These are phyloP conservation scores for Oceanodroma leucorhoa DNA, from an alignment of 2,797 vertebrate genomes.

Conservation along the genomic window DNA sequence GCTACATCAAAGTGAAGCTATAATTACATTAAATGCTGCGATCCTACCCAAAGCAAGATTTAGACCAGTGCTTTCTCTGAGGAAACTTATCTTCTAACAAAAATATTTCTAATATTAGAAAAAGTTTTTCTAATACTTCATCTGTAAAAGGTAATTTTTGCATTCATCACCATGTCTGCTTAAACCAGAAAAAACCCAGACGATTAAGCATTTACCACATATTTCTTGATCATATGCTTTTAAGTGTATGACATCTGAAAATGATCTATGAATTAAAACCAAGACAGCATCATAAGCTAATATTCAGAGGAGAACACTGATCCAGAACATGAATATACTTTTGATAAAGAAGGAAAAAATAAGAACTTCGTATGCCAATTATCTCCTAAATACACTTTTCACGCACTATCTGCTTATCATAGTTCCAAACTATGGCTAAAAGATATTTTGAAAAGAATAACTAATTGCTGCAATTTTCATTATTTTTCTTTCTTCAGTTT, in stretches of 20 bases:
- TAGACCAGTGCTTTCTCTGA: neutral
- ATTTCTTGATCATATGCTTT: neutral
- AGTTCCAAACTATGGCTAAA: neutral
- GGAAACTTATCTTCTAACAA: neutral
- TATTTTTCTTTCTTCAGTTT: neutral
- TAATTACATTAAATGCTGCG: rapidly evolving
- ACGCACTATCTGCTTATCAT: neutral
- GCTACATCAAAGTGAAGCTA: neutral
- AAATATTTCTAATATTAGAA: neutral
- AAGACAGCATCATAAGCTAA: neutral
- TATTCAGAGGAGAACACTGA: neutral
- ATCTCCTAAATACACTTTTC: neutral
- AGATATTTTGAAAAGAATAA: neutral
- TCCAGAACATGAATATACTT: neutral
- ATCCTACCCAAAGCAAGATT: neutral
- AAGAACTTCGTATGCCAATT: neutral
- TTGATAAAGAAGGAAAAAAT: neutral
- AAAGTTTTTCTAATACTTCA: neutral
- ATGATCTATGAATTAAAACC: neutral
- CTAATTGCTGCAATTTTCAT: neutral
- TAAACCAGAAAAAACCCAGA: neutral
- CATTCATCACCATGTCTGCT: neutral
- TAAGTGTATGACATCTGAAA: neutral
- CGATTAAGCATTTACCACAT: neutral
- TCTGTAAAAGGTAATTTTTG: neutral